Evolutionary conservation across 2,888 invertebrate genomes (phyloP).

Genomic region (Erannis defoliaria): DNA sequence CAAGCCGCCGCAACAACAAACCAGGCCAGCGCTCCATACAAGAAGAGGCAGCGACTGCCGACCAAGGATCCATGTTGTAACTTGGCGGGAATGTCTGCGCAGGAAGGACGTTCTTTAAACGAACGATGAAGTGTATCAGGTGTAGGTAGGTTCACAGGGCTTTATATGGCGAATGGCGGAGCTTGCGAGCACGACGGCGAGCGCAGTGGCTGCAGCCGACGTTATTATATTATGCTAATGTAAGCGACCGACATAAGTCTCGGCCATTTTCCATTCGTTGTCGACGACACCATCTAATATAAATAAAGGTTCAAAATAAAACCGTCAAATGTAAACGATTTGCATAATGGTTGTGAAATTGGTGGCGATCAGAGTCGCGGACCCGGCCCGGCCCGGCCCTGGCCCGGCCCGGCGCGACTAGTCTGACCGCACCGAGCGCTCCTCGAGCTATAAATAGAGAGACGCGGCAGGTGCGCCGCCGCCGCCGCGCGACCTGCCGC

Average conservation of each 20-base stretch:
- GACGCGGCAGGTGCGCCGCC: constrained; percentile 11
- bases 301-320: constrained; percentile 39
- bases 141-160: too few species aligned
- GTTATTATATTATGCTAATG: constrained; percentile 41
- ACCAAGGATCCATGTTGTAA: too few species aligned
- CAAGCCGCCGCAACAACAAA: too few species aligned
- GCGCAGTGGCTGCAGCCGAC: too few species aligned
- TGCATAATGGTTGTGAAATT: constrained; percentile 42
- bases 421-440: constrained; percentile 12
- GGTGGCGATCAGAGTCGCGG: constrained; percentile 8
- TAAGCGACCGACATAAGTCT: constrained; percentile 38
- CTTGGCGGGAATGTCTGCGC: too few species aligned
- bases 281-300: constrained; percentile 40
- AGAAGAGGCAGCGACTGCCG: too few species aligned
- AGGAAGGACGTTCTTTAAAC: too few species aligned
- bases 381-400: constrained; percentile 5
- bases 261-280: constrained; percentile 42
- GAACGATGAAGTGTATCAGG: not conserved
- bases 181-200: not conserved
- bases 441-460: constrained; percentile 36
- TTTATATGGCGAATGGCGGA: too few species aligned
- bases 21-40: too few species aligned
- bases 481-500: not conserved
- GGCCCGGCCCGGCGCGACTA: constrained; percentile 6
- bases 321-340: constrained; percentile 35